phyloP scores from a whole-genome alignment of 1,140 invertebrate genomes.

The Homarus americanus region DNA sequence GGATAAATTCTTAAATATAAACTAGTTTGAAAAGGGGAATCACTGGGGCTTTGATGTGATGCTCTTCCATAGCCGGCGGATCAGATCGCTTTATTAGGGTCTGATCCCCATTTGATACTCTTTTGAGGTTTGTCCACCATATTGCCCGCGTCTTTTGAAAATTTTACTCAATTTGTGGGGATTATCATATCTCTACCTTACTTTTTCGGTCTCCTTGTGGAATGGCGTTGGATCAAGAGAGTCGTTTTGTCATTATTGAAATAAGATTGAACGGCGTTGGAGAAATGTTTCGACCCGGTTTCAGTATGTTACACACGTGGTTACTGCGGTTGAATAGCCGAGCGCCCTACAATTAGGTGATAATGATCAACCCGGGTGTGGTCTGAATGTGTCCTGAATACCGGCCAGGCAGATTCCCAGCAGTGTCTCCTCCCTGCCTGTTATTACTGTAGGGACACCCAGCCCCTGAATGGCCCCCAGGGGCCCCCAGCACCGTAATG shows the following conservation, averaged over 20 bases:
- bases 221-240: not conserved
- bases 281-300: not conserved
- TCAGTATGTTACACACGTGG: constrained; percentile 21
- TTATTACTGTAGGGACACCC: not conserved
- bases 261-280: constrained; percentile 20
- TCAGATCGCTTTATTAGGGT: constrained; percentile 68
- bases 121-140: constrained; percentile 69
- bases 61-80: constrained; percentile 50
- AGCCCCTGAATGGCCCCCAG: not conserved
- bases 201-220: not conserved
- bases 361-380: constrained; percentile 55
- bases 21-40: constrained; percentile 66
- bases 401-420: not conserved
- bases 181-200: constrained; percentile 56
- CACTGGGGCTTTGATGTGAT: constrained; percentile 56
- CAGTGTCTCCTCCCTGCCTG: not conserved
- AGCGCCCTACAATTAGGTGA: constrained; percentile 54
- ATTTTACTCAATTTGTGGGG: constrained; percentile 67
- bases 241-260: constrained; percentile 17
- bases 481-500: not conserved
- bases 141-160: constrained; percentile 62
- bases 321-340: constrained; percentile 34
- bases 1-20: constrained; percentile 56
- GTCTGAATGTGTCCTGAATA: constrained; percentile 29
- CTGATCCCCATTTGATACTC: constrained; percentile 68